Conservation (phyloP, 2,888 invertebrate genomes). For the Tachina fera region DNA sequence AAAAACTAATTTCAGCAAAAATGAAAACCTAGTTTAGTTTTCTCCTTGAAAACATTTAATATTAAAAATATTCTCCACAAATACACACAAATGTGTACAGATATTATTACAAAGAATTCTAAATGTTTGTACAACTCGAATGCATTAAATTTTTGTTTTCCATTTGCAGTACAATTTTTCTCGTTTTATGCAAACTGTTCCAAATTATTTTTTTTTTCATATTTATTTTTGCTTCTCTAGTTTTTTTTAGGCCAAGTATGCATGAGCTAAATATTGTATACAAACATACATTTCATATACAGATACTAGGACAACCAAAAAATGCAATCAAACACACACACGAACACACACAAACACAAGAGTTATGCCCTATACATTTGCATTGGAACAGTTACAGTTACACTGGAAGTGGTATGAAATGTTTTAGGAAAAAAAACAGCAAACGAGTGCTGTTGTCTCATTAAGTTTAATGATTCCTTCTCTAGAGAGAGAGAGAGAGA, state of each 20-base stretch:
- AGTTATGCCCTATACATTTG: neutral
- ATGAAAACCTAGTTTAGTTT: slow-evolving; percentile 36
- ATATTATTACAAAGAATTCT: slow-evolving; percentile 55
- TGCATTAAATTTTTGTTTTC: slow-evolving; percentile 42
- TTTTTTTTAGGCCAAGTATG: slow-evolving; percentile 67
- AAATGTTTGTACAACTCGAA: slow-evolving; percentile 59
- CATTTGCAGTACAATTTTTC: slow-evolving; percentile 30
- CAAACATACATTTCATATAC: slow-evolving; percentile 19
- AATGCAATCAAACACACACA: slow-evolving; percentile 13
- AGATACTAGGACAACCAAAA: slow-evolving; percentile 28
- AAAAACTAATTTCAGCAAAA: slow-evolving; percentile 21
- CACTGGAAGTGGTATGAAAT: slow-evolving; percentile 20
- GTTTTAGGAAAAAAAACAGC: slow-evolving; percentile 14
- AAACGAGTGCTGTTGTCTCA: neutral
- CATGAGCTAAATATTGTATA: slow-evolving; percentile 60
- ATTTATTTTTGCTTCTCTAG: slow-evolving; percentile 42
- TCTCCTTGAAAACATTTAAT: slow-evolving; percentile 60
- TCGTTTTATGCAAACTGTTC: slow-evolving; percentile 62
- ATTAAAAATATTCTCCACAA: slow-evolving; percentile 34
- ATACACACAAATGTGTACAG: slow-evolving; percentile 26
- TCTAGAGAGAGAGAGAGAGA: no score
- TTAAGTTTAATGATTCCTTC: slow-evolving; percentile 29
- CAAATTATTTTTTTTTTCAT: slow-evolving; percentile 59
- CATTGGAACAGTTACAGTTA: neutral
- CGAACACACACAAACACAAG: neutral